These are phyloP conservation scores for Brachylomia viminalis DNA, from an alignment of 2,888 invertebrate genomes.

Conservation along the genomic window DNA sequence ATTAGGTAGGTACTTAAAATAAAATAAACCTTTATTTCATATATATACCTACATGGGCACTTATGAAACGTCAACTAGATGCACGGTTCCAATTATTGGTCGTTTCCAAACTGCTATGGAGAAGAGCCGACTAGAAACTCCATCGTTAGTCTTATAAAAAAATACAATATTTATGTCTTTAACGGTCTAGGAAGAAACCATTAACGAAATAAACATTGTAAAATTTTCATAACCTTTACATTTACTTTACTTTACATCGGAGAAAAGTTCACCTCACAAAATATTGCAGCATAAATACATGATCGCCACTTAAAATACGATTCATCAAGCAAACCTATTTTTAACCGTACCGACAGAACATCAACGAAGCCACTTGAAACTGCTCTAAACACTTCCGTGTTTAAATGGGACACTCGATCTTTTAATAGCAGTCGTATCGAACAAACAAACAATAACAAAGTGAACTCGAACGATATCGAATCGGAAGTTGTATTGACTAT, in stretches of 20 bases:
- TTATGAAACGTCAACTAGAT: neutral
- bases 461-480: slow-evolving; percentile 30
- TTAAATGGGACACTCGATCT: slow-evolving; percentile 42
- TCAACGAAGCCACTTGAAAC: slow-evolving; percentile 52
- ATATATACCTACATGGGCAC: too few relatives aligned
- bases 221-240: too few relatives aligned
- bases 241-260: neutral
- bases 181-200: too few relatives aligned
- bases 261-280: neutral
- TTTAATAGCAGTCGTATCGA: slow-evolving; percentile 44
- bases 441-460: slow-evolving; percentile 42
- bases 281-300: neutral
- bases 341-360: slow-evolving; percentile 22
- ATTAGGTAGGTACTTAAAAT: neutral
- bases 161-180: neutral
- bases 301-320: slow-evolving; percentile 21
- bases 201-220: too few relatives aligned
- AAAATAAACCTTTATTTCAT: too few relatives aligned
- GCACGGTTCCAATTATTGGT: neutral
- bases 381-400: slow-evolving; percentile 44
- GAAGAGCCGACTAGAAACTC: neutral
- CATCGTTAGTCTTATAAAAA: neutral
- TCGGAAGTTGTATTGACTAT: slow-evolving; percentile 45
- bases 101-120: too few relatives aligned
- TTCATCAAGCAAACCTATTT: slow-evolving; percentile 37